These are phyloP conservation scores for Drosophila falleni DNA, from an alignment of 2,888 invertebrate genomes.

Conservation along the genomic window DNA sequence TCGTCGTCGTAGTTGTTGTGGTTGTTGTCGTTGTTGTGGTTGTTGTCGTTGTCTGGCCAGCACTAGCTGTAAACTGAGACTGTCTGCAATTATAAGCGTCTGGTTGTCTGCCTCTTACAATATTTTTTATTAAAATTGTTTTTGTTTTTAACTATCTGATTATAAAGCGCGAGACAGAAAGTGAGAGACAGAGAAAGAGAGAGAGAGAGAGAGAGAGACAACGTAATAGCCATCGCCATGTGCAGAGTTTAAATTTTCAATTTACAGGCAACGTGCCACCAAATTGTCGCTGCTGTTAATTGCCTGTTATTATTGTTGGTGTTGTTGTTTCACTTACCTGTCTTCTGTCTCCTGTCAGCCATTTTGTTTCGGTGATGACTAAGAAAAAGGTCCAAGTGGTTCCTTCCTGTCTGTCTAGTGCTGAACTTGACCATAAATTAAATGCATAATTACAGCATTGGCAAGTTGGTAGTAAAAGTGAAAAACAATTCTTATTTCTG, in stretches of 20 bases:
- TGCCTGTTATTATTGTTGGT: constrained; percentile 33
- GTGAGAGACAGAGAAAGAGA: not conserved
- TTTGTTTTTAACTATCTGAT: constrained; percentile 73
- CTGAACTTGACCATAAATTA: constrained; percentile 65
- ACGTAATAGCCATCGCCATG: constrained; percentile 47
- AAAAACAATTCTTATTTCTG: constrained; percentile 59
- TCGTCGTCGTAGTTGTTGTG: constrained; percentile 3
- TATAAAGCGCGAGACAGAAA: constrained; percentile 51
- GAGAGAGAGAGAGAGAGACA: not conserved
- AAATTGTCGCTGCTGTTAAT: constrained; percentile 70
- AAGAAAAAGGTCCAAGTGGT: constrained; percentile 36
- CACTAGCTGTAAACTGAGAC: constrained; percentile 67
- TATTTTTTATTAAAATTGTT: constrained; percentile 45
- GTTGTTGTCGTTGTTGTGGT: constrained; percentile 24
- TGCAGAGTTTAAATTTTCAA: constrained; percentile 62
- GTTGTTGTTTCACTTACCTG: not conserved
- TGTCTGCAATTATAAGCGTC: constrained; percentile 78
- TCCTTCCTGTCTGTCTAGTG: constrained; percentile 50
- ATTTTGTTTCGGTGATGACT: constrained; percentile 63
- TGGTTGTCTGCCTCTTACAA: constrained; percentile 74
- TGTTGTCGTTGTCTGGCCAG: constrained; percentile 52
- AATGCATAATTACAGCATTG: constrained; percentile 57
- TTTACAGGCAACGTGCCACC: constrained; percentile 57
- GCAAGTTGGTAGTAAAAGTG: constrained; percentile 63
- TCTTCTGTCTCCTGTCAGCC: constrained; percentile 20